These are phyloP conservation scores for Periophthalmodon schlosseri DNA, from an alignment of 2,113 vertebrate genomes.

Conservation along the genomic window DNA sequence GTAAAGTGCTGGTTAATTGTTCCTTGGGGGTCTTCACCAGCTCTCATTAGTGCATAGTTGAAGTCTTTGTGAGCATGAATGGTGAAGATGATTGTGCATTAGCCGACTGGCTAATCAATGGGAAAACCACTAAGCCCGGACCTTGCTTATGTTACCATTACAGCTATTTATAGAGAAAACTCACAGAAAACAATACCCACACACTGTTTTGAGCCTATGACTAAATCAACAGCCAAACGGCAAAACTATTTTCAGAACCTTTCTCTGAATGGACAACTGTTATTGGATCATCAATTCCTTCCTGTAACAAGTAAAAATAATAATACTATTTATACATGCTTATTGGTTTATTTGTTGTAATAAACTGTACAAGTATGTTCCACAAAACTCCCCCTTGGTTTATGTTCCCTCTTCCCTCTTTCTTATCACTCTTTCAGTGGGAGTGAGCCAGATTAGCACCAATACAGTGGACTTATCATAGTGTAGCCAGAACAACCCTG, in stretches of 20 bases:
- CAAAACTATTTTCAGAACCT: background rate
- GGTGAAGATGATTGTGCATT: constrained; percentile 88
- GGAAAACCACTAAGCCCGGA: constrained; percentile 93
- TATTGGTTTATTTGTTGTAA: background rate
- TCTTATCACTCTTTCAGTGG: constrained; percentile 78
- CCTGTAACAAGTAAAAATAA: background rate
- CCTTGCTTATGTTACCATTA: constrained; percentile 72
- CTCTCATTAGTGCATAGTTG: constrained; percentile 56
- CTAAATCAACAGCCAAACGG: background rate
- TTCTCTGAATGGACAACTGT: background rate
- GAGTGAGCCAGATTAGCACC: constrained; percentile 84
- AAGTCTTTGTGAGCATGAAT: constrained; percentile 40
- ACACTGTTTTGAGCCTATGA: background rate
- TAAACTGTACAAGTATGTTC: constrained; percentile 32
- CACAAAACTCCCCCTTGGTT: constrained; percentile 52
- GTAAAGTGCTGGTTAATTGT: constrained; percentile 49
- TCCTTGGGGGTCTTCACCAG: constrained; percentile 64
- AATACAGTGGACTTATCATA: constrained; percentile 84
- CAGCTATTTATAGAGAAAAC: constrained; percentile 59
- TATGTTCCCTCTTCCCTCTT: constrained; percentile 27
- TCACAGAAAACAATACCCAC: constrained; percentile 12
- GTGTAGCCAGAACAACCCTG: constrained; percentile 78
- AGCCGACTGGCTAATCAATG: constrained; percentile 95
- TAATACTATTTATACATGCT: background rate
- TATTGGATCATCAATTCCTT: background rate